Conservation (phyloP, 2,888 invertebrate genomes). For the Prosapia bicincta region DNA sequence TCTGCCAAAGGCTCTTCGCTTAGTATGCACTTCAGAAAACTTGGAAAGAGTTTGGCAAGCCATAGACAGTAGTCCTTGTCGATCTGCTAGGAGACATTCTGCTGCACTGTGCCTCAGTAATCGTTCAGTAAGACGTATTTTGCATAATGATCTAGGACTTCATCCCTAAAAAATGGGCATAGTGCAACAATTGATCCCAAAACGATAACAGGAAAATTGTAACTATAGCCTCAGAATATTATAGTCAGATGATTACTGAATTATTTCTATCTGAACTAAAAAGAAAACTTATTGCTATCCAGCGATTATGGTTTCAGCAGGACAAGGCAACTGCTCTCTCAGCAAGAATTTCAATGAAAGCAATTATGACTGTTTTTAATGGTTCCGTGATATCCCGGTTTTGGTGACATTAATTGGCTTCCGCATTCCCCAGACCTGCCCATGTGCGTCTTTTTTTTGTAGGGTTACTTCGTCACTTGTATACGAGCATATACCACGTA, state of each 20-base stretch:
- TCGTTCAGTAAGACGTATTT: not conserved
- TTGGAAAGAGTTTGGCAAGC: not conserved
- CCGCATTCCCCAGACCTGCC: not conserved
- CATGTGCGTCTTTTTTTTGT: not conserved
- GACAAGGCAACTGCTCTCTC: not conserved
- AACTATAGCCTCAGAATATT: not conserved
- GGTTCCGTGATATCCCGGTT: not conserved
- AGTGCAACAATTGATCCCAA: not conserved
- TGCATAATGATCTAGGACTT: not conserved
- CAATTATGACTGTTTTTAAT: not conserved
- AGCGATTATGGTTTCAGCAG: not conserved
- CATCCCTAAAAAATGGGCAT: not conserved
- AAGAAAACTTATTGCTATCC: slow-evolving; percentile 1
- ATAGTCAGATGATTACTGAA: not conserved
- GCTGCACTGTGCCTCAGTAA: not conserved
- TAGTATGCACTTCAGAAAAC: not conserved
- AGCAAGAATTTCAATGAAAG: not conserved
- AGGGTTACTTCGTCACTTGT: not conserved
- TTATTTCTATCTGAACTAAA: not conserved
- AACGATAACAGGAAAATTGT: not conserved
- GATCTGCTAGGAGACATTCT: not conserved
- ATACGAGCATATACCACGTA: not conserved
- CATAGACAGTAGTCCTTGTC: not conserved
- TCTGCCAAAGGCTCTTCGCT: not conserved
- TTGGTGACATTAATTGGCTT: not conserved